Evolutionary conservation across 1,140 invertebrate genomes (phyloP).

Genomic region (Aradophagus sp.): DNA sequence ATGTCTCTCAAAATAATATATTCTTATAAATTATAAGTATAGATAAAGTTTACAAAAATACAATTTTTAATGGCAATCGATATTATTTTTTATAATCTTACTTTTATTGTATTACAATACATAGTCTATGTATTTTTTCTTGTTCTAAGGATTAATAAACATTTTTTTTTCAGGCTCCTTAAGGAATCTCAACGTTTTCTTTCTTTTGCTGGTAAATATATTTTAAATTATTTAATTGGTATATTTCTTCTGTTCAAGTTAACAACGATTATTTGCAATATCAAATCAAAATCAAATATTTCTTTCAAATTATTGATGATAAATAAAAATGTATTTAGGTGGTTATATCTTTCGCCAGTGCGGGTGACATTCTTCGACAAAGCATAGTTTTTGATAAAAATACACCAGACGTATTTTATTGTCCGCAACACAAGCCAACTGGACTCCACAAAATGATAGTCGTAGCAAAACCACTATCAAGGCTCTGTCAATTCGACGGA

Average conservation of each 20-base stretch:
- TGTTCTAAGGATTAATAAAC: too few relatives aligned
- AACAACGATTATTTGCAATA: background rate
- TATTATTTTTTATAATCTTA: too few relatives aligned
- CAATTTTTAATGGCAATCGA: too few relatives aligned
- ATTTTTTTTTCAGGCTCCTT: slow-evolving; percentile 4
- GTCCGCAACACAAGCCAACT: slow-evolving; percentile 85
- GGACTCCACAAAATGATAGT: slow-evolving; percentile 81
- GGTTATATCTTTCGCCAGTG: slow-evolving; percentile 64
- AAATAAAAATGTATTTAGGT: slow-evolving; percentile 30
- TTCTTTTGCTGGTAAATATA: slow-evolving; percentile 12
- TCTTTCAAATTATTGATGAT: background rate
- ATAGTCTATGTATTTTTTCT: too few relatives aligned
- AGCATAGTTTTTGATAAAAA: slow-evolving; percentile 89
- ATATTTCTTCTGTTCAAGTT: background rate
- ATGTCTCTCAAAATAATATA: too few relatives aligned
- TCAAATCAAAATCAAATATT: background rate
- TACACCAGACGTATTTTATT: slow-evolving; percentile 89
- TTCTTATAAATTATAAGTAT: too few relatives aligned
- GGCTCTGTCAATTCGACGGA: slow-evolving; percentile 86
- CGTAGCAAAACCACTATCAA: slow-evolving; percentile 80
- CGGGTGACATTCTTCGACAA: slow-evolving; percentile 86
- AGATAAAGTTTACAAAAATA: too few relatives aligned
- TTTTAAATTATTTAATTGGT: background rate
- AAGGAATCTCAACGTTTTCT: background rate
- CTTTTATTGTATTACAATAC: too few relatives aligned